Percentiles rank a stretch among this genome's conserved stretches.
Evolutionary conservation across 2,888 invertebrate genomes (phyloP).

Genomic region (Drosophila emarginata): DNA sequence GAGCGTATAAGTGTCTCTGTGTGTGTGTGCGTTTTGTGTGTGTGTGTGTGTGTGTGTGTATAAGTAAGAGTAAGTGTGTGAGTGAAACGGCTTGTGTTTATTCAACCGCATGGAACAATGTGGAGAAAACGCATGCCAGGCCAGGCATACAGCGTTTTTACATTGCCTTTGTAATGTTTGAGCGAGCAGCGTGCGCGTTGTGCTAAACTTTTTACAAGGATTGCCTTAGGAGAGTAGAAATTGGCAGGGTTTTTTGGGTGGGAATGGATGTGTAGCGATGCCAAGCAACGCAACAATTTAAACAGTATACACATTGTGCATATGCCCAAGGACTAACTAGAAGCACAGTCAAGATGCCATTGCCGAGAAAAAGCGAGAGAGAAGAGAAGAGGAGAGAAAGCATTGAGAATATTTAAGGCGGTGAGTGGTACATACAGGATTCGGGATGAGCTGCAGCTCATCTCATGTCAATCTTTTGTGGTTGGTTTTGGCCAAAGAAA

Average conservation of each 20-base stretch:
- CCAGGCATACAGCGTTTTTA: conserved; percentile 39
- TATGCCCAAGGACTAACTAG: conserved; percentile 39
- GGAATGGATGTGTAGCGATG: neutral
- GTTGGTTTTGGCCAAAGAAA: conserved; percentile 50
- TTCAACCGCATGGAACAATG: conserved; percentile 74
- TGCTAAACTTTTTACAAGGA: conserved; percentile 59
- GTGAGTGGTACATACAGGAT: conserved; percentile 24
- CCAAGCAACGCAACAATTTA: conserved; percentile 62
- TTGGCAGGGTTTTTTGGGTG: conserved; percentile 51
- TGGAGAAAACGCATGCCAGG: conserved; percentile 69
- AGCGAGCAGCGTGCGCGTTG: conserved; percentile 36
- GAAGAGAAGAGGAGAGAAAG: neutral
- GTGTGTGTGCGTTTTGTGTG: conserved; percentile 29
- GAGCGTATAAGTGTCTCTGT: conserved; percentile 66
- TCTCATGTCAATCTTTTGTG: conserved; percentile 63
- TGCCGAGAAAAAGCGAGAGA: neutral
- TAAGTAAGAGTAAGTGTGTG: conserved; percentile 28
- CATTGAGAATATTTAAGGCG: conserved; percentile 28
- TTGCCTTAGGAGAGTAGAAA: conserved; percentile 25
- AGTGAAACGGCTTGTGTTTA: conserved; percentile 59
- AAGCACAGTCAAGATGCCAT: conserved; percentile 15
- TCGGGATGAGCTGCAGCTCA: conserved; percentile 55
- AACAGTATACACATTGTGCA: conserved; percentile 38
- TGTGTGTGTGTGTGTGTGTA: conserved; percentile 30
- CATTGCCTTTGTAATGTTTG: conserved; percentile 30